A percentile compares a stretch with the other conserved stretches of the same genome.
These are phyloP conservation scores for Asteroscopus sphinx DNA, from an alignment of 2,888 invertebrate species.

Conservation along the genomic window DNA sequence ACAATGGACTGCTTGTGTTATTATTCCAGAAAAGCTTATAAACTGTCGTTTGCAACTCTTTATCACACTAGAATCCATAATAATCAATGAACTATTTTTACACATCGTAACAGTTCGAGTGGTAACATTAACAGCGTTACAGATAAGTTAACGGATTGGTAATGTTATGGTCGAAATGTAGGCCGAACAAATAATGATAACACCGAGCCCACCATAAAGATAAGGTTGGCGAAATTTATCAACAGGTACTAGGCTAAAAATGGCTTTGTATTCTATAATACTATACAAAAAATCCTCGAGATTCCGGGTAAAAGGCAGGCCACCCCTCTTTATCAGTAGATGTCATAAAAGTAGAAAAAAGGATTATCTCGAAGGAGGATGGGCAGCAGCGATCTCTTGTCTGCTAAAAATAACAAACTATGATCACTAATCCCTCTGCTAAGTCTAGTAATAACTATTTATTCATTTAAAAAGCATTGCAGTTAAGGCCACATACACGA, in stretches of 20 bases:
- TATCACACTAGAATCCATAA: constrained; percentile 33
- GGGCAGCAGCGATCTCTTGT: too few species aligned
- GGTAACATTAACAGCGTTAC: constrained; percentile 49
- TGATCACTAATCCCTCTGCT: too few species aligned
- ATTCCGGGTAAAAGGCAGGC: not conserved
- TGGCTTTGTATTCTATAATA: constrained; percentile 6
- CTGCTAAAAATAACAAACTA: too few species aligned
- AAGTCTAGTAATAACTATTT: constrained; percentile 14
- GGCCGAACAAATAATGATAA: constrained; percentile 66
- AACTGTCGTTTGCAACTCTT: not conserved
- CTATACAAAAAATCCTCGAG: constrained; percentile 12
- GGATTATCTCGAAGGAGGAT: too few species aligned
- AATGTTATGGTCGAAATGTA: constrained; percentile 62
- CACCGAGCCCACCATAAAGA: constrained; percentile 54
- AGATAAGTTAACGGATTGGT: constrained; percentile 61
- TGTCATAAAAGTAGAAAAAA: not conserved
- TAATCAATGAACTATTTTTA: constrained; percentile 37
- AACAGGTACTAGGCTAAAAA: constrained; percentile 44
- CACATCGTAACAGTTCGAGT: constrained; percentile 40
- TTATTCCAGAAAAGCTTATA: too few species aligned
- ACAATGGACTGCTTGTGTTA: too few species aligned
- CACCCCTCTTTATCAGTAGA: not conserved
- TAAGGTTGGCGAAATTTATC: constrained; percentile 56
- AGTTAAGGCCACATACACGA: constrained; percentile 48
- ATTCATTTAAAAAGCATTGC: constrained; percentile 47